Evolutionary conservation across 2,888 invertebrate species (phyloP), one percentile per base, ranked within the genome.

Genomic region (Brachyopa scutellaris): DNA sequence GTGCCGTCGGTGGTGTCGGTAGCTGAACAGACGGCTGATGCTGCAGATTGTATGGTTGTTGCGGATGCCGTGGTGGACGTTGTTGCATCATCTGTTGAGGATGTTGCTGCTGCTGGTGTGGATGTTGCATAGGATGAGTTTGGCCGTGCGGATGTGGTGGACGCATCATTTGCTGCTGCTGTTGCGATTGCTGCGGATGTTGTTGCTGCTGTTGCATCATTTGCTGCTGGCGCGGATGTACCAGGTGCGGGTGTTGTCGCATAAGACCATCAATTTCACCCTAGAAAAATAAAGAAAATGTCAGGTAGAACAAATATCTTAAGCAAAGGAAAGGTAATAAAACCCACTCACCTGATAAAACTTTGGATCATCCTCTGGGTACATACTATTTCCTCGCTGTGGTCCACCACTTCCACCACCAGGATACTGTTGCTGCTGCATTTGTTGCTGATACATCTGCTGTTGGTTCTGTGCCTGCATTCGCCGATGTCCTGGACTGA

Each of bases 181-280:
- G 82, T 38, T 64, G 69, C 8, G 59, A 72, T 70, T 51, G 85
- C 45, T 70, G 79, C 9, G 86, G 86, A 1, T 86, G 86, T 26
- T 90, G 87, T n/a, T 86, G 87, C 76, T 86, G 92, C 70, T 86
- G 87, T 87, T 86, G 86, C 8, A 87, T 87, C 42, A 86, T 87
- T 31, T 85, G 84, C 26, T 87, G 88, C 29, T 86, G 88, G 85
- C 94, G 92, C 66, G 94, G 94, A 87, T 93, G 93, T 61, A 94
- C 93, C 83, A 95, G 90, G 89, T 94, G 95, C 47, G 94, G 95
- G 91, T 95, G 95, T 86, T 95, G 94, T 85, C 95, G 92, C 92
- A 96, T 95, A 85, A 96, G 91, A 45, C 94, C 95, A 89, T 96
- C 96, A 86, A 96, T 91, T 90, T 96, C 96, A 77, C 95, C 95